phyloP scores from a whole-genome alignment of 2,113 vertebrate species.

The Prietella phreatophila region DNA sequence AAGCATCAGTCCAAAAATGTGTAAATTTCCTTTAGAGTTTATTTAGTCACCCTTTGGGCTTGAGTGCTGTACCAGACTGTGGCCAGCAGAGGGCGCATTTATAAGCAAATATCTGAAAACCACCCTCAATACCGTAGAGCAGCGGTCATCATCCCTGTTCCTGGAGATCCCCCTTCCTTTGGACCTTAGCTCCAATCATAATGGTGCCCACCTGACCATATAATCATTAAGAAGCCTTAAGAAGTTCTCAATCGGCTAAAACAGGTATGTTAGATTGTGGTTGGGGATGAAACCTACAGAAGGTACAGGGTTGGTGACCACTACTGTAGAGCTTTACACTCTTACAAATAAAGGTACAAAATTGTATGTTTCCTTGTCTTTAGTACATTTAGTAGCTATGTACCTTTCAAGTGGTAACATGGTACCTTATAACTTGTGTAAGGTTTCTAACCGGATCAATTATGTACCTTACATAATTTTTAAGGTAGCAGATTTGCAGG shows the following conservation, averaged over 20 bases:
- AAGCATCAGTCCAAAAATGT: not conserved
- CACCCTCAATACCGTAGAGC: not conserved
- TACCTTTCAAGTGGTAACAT: not conserved
- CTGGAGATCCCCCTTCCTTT: no score
- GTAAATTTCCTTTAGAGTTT: not conserved
- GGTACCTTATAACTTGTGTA: not conserved
- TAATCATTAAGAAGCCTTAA: no score
- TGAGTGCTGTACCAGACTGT: not conserved
- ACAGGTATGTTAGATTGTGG: no score
- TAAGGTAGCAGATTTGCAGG: not conserved
- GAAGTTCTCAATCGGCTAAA: no score
- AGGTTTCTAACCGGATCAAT: not conserved
- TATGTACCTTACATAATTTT: not conserved
- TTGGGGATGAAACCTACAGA: no score
- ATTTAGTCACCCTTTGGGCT: not conserved
- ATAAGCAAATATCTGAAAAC: not conserved
- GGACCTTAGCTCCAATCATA: no score
- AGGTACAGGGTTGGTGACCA: no score
- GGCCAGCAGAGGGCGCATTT: not conserved
- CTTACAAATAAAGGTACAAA: not conserved
- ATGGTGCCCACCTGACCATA: no score
- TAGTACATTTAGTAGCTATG: not conserved
- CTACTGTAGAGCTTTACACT: not conserved
- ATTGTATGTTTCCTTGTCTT: not conserved
- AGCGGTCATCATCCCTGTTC: no score